A percentile compares a stretch with the other conserved stretches of the same genome.
These are phyloP conservation scores for Sardina pilchardus DNA, from an alignment of 2,113 vertebrate species.

Conservation along the genomic window DNA sequence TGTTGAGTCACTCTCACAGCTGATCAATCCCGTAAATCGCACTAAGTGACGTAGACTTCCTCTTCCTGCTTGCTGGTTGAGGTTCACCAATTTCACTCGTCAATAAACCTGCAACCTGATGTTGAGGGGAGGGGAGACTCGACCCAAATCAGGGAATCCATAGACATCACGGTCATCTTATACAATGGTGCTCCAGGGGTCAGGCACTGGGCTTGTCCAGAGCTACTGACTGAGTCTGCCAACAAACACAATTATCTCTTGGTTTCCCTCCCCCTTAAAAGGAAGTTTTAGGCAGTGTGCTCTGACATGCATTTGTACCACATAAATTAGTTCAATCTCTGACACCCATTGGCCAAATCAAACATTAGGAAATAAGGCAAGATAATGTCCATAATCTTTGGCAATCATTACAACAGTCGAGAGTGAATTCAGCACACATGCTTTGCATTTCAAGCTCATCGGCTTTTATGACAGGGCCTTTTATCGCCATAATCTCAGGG, in stretches of 20 bases:
- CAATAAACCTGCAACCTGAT: constrained; percentile 1
- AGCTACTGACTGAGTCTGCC: not conserved
- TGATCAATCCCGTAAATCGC: not conserved
- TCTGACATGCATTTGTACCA: not conserved
- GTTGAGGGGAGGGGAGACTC: not conserved
- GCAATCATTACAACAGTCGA: not conserved
- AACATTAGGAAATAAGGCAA: not conserved
- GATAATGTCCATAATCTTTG: too few species aligned
- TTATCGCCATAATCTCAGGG: not conserved
- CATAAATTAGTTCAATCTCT: not conserved
- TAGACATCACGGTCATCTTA: not conserved
- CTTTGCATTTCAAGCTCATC: not conserved
- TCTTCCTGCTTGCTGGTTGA: not conserved
- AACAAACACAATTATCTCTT: not conserved
- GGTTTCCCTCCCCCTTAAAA: not conserved
- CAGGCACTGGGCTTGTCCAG: not conserved
- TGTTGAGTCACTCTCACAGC: not conserved
- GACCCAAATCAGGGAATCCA: not conserved
- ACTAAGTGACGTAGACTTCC: not conserved
- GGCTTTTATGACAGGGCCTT: not conserved
- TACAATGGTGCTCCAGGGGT: not conserved
- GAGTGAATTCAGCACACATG: not conserved
- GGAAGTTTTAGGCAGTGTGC: not conserved
- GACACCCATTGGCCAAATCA: not conserved
- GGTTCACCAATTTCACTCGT: not conserved